Evolutionary conservation across 2,888 invertebrate genomes (phyloP).

Genomic region (Yponomeuta sedellus): DNA sequence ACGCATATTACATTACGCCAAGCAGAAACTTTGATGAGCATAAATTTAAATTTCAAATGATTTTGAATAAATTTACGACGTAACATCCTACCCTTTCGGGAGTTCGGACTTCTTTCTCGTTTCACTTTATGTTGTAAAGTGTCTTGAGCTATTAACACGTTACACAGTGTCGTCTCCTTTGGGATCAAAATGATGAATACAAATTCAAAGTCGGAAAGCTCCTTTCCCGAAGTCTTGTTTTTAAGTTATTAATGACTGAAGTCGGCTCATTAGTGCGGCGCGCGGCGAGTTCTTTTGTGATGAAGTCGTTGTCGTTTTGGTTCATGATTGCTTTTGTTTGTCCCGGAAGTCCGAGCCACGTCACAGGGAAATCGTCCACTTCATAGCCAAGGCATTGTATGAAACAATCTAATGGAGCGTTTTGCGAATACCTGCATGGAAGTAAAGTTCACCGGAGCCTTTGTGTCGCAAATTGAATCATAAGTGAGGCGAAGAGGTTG

Average conservation of each 20-base stretch:
- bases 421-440: not conserved
- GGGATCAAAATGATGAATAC: not conserved
- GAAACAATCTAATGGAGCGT: not conserved
- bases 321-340: not conserved
- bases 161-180: not conserved
- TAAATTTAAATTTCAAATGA: conserved; percentile 68
- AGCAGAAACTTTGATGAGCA: conserved; percentile 61
- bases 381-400: not conserved
- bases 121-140: not conserved
- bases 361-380: not conserved
- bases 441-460: conserved; percentile 27
- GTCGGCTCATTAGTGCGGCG: conserved; percentile 19
- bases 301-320: not conserved
- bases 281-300: not conserved
- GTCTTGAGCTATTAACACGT: not conserved
- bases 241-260: conserved; percentile 16
- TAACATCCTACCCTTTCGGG: conserved; percentile 43
- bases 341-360: not conserved
- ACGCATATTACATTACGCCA: conserved; percentile 40
- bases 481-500: conserved; percentile 35
- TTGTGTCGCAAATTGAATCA: conserved; percentile 56
- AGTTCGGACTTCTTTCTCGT: conserved; percentile 40
- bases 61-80: conserved; percentile 63
- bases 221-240: not conserved
- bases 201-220: not conserved